Percentiles rank a stretch among this genome's conserved stretches.
Evolutionary conservation across 2,113 vertebrate genomes (phyloP).

Genomic region (Ivindomyrus marchei): DNA sequence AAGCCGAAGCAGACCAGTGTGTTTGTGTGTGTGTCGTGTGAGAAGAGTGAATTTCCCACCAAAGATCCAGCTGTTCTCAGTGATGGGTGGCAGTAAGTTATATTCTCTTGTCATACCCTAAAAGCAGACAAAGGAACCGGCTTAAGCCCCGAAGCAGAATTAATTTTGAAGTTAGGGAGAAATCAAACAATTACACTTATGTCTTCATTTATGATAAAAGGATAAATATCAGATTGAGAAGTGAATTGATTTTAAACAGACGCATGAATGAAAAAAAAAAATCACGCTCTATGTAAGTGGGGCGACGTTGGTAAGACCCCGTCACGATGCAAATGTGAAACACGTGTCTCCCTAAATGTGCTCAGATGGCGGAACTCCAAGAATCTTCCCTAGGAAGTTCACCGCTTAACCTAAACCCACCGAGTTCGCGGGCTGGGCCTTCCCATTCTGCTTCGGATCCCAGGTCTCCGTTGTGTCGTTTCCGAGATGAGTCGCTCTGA

Average conservation of each 20-base stretch:
- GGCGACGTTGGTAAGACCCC: conserved; percentile 42
- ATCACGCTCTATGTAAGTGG: conserved; percentile 10
- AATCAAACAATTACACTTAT: neutral
- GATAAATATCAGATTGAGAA: conserved; percentile 30
- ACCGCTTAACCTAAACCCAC: conserved; percentile 39
- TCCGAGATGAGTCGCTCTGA: neutral
- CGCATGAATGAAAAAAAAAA: conserved; percentile 46
- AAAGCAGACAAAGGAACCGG: neutral
- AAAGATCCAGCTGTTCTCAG: neutral
- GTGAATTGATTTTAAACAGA: conserved; percentile 32
- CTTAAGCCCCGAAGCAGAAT: neutral
- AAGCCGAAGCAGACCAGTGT: neutral
- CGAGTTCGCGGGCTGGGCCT: conserved; percentile 1
- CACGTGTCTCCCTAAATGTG: conserved; percentile 55
- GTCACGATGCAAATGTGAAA: conserved; percentile 55
- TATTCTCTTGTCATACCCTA: neutral
- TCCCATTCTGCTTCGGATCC: conserved; percentile 38
- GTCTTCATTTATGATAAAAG: neutral
- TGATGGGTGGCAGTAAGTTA: neutral
- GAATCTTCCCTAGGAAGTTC: conserved; percentile 43
- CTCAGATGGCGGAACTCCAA: conserved; percentile 56
- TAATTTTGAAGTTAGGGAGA: neutral
- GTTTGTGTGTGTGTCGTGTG: neutral
- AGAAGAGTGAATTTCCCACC: neutral
- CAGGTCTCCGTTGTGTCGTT: neutral